Evolutionary conservation across 1,140 invertebrate genomes (phyloP).

Genomic region (Caenorhabditis elegans): DNA sequence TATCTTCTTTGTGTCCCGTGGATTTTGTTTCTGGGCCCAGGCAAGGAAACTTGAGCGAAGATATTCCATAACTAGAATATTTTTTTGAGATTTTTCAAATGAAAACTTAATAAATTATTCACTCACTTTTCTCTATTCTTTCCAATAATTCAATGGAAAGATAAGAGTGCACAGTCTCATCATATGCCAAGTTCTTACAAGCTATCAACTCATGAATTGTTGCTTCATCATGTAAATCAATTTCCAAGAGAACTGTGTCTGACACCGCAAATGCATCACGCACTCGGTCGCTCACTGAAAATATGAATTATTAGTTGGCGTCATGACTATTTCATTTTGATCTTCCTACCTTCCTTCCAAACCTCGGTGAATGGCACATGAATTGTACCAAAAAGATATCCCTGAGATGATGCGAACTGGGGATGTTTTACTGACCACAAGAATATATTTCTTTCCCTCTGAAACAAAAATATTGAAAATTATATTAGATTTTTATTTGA

Average conservation of each 20-base stretch:
- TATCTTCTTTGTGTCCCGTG: not conserved
- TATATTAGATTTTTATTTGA: not conserved
- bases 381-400: slow-evolving; percentile 41
- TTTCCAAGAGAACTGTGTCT: slow-evolving; percentile 30
- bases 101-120: not conserved
- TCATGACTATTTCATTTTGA: not conserved
- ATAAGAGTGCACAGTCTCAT: slow-evolving; percentile 36
- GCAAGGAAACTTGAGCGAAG: not conserved
- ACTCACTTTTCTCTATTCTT: slow-evolving; percentile 29
- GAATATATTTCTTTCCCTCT: slow-evolving; percentile 29
- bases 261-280: slow-evolving; percentile 25
- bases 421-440: slow-evolving; percentile 34
- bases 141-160: not conserved
- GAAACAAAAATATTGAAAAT: not conserved
- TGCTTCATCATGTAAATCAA: slow-evolving; percentile 38
- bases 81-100: not conserved
- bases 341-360: slow-evolving; percentile 33
- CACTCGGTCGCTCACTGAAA: slow-evolving; percentile 41
- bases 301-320: not conserved
- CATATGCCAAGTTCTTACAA: slow-evolving; percentile 35
- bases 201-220: slow-evolving; percentile 27
- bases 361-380: slow-evolving; percentile 38
- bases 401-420: not conserved
- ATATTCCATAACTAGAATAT: slow-evolving; percentile 27
- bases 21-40: not conserved